Base-by-base conservation (phyloP, 2,797 vertebrate genomes). In the Simalia tracyae region DNA sequence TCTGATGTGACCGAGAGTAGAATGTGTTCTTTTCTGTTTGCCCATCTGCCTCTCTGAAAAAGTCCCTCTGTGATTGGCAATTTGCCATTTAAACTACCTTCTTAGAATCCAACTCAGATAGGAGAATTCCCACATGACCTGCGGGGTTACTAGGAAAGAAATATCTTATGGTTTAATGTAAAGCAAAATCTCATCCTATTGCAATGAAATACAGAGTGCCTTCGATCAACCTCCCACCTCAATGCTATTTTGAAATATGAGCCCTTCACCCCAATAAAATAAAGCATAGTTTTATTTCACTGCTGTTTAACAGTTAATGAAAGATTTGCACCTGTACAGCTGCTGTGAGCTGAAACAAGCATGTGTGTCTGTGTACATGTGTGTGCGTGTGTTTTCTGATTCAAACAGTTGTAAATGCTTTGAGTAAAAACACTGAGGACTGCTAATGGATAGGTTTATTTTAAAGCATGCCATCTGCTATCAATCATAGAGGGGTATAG, bases 361-460 rank as follows among this genome's bases (percentile, higher is more conserved):
- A 9, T 64, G 15, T 31, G 28, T 22, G 36, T 12, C 22, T 50
- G 28, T 28, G 17, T 57, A 36, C 9, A 59, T 26, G 36, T 24
- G 6, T 61, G 31, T 7, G 36, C 3, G 10, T 19, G 15, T 54
- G 19, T 84, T 97, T 97, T 96, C 97, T 97, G 95, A 96, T 97
- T 96, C 97, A 98, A 98, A 98, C 98, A 97, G 98, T 98, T 97
- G 98, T 98, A 98, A 99, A 98, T 94, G 97, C 98, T 97, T 96
- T 90, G 97, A 97, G 98, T 98, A 97, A 98, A 98, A 98, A 98
- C 98, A 98, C 98, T 97, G 98, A 98, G 98, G 97, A 96, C 97
- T 97, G 97, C 98, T 99, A 99, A 99, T 98, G 98, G 98, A 99
- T 99, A 98, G 98, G 98, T 98, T 99, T 98, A 98, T 99, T 99